Conservation (phyloP, 2,888 invertebrate genomes). For the Habrosyne pyritoides region DNA sequence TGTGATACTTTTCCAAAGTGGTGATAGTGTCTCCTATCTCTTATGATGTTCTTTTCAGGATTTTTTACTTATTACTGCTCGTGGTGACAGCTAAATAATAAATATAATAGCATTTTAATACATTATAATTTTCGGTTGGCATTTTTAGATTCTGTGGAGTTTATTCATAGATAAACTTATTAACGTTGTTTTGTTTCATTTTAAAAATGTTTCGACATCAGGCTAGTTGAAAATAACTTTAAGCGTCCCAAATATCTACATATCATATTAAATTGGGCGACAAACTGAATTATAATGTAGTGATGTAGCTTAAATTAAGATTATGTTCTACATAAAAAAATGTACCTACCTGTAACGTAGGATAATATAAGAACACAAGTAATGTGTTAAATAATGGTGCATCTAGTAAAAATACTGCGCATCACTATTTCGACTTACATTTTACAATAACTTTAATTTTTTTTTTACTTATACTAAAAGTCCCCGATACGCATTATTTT, state of each 20-base stretch:
- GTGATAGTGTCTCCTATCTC: conserved; percentile 12
- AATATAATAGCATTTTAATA: too few species aligned
- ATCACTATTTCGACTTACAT: background rate
- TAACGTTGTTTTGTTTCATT: too few species aligned
- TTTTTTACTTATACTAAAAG: background rate
- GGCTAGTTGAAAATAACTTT: background rate
- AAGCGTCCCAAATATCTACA: conserved; percentile 8
- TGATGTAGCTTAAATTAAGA: conserved; percentile 11
- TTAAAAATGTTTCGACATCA: too few species aligned
- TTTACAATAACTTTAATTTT: background rate
- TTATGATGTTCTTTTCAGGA: background rate
- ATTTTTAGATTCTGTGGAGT: too few species aligned
- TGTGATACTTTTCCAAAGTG: conserved; percentile 42
- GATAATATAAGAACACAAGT: conserved; percentile 47
- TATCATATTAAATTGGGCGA: conserved; percentile 18
- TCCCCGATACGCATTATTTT: background rate
- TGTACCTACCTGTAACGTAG: conserved; percentile 61
- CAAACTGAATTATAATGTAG: conserved; percentile 9
- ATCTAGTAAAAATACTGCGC: background rate
- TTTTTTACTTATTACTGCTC: conserved; percentile 12
- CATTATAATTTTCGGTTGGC: too few species aligned
- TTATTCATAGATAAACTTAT: too few species aligned
- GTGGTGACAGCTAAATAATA: background rate
- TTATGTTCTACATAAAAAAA: conserved; percentile 38
- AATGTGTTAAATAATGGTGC: conserved; percentile 29